These are phyloP conservation scores for Cetoscarus ocellatus DNA, from an alignment of 2,797 vertebrate species.

Conservation along the genomic window DNA sequence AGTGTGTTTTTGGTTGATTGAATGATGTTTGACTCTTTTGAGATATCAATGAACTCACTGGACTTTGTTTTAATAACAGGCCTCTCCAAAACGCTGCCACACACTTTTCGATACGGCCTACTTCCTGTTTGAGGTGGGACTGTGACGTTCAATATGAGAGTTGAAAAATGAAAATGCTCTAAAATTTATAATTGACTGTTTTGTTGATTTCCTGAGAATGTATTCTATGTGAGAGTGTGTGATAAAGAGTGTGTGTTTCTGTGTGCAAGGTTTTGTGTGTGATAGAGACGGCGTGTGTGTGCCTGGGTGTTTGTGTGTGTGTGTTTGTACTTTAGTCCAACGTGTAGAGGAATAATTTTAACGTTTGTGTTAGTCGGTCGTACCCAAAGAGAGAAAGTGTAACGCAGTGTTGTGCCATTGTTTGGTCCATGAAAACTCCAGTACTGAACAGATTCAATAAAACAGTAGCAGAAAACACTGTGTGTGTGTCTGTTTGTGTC, in stretches of 20 bases:
- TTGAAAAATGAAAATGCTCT: constrained; percentile 56
- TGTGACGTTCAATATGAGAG: constrained; percentile 49
- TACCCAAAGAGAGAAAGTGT: constrained; percentile 80
- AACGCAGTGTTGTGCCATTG: constrained; percentile 75
- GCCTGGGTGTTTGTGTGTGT: constrained; percentile 41
- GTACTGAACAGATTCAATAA: constrained; percentile 77
- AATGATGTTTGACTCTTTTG: not conserved
- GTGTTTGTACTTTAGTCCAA: constrained; percentile 68
- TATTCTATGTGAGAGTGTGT: constrained; percentile 60
- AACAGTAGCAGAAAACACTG: constrained; percentile 74
- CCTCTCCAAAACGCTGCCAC: constrained; percentile 31
- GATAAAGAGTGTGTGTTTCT: constrained; percentile 4
- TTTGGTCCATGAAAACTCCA: constrained; percentile 77
- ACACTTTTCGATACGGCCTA: constrained; percentile 35
- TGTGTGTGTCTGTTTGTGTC: constrained; percentile 25
- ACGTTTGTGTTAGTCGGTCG: constrained; percentile 74
- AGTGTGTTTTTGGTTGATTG: not conserved
- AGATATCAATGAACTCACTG: not conserved
- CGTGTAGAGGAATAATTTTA: constrained; percentile 74
- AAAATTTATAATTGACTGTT: constrained; percentile 57
- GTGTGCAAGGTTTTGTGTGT: constrained; percentile 30
- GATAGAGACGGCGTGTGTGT: constrained; percentile 51
- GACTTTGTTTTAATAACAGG: not conserved
- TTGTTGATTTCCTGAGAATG: constrained; percentile 68
- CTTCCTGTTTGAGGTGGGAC: constrained; percentile 45